These are phyloP conservation scores for Cotesia typhae DNA, from an alignment of 1,140 invertebrate genomes.

Conservation along the genomic window DNA sequence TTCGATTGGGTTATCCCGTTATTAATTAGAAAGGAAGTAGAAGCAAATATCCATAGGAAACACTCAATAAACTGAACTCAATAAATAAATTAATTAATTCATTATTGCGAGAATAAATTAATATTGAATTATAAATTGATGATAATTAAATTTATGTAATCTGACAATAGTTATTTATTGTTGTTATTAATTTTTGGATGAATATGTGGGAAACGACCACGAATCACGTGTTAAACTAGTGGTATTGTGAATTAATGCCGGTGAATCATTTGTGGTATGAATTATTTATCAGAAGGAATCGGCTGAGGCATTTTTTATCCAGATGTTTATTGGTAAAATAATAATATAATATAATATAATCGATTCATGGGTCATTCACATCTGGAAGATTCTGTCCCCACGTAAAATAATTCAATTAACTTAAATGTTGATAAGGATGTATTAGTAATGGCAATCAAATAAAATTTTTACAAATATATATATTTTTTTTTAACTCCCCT, in stretches of 20 bases:
- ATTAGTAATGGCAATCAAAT: too few species aligned
- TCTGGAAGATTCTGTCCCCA: too few species aligned
- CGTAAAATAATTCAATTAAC: too few species aligned
- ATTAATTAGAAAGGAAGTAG: conserved; percentile 21
- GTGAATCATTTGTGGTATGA: conserved; percentile 29
- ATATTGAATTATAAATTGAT: too few species aligned
- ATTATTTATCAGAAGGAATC: conserved; percentile 21
- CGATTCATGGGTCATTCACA: too few species aligned
- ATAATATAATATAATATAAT: neutral
- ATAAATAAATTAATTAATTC: neutral
- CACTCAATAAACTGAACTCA: too few species aligned
- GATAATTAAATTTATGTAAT: too few species aligned
- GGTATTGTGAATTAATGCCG: conserved; percentile 35
- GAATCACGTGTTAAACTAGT: conserved; percentile 36
- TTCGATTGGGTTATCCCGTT: neutral
- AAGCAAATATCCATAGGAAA: neutral
- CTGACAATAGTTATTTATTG: too few species aligned
- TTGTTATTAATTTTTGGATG: too few species aligned
- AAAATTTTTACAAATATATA: neutral
- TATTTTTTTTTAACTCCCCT: neutral
- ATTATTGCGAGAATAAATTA: too few species aligned
- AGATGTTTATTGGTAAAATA: conserved; percentile 18
- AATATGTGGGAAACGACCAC: neutral
- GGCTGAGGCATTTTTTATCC: neutral
- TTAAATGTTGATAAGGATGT: too few species aligned